A percentile compares a stretch with the other conserved stretches of the same genome.
These are phyloP conservation scores for Sclerurus mexicanus DNA, from an alignment of 2,113 vertebrate species.

Conservation along the genomic window DNA sequence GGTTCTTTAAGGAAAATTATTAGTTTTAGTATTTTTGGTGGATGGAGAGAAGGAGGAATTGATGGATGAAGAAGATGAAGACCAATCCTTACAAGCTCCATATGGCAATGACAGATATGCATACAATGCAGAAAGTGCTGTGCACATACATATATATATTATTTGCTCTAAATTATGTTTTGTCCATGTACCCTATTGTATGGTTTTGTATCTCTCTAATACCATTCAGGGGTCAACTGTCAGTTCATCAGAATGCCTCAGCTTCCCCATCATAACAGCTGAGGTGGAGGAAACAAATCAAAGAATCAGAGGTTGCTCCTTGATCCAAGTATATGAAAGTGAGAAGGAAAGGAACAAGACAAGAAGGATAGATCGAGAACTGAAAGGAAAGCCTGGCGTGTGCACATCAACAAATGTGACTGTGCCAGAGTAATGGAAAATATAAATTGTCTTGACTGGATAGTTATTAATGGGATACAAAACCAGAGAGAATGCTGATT, in stretches of 20 bases:
- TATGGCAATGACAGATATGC: neutral
- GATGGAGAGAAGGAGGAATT: neutral
- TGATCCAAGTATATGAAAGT: neutral
- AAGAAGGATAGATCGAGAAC: neutral
- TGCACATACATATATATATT: neutral
- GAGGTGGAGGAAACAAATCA: neutral
- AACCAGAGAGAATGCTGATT: neutral
- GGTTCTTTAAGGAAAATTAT: conserved; percentile 65
- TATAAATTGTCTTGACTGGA: neutral
- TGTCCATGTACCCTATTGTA: neutral
- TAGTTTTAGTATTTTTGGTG: neutral
- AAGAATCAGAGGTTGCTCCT: neutral
- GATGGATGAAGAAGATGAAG: neutral
- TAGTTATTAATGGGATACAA: neutral
- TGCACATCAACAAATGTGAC: neutral
- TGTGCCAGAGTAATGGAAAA: neutral
- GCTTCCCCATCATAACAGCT: neutral
- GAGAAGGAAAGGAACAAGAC: neutral
- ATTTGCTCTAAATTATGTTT: neutral
- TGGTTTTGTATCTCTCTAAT: neutral
- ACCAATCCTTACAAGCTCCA: neutral
- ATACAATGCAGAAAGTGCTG: neutral
- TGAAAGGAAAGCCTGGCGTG: neutral
- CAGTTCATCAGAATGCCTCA: neutral
- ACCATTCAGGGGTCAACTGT: neutral